Evolutionary conservation across 1,140 invertebrate genomes (phyloP).

Genomic region (Hestina assimilis): DNA sequence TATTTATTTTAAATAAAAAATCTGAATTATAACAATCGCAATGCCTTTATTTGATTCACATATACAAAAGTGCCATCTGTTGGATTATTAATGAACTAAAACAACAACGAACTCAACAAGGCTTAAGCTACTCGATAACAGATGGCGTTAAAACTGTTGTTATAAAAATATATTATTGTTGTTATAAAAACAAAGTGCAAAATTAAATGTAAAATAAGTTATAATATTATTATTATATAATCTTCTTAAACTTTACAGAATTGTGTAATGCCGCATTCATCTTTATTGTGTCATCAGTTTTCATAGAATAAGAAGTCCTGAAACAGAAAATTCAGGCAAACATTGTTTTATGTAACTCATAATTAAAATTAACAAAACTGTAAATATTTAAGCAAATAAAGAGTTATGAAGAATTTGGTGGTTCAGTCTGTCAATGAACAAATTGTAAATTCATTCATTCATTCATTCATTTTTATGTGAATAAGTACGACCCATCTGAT

Average conservation of each 20-base stretch:
- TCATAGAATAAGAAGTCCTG: slow-evolving; percentile 32
- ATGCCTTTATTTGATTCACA: too few species aligned
- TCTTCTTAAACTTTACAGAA: neutral
- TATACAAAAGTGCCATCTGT: neutral
- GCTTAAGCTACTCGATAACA: neutral
- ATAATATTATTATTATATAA: neutral
- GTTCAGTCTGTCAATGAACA: too few species aligned
- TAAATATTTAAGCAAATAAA: too few species aligned
- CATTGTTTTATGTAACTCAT: too few species aligned
- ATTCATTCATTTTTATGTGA: too few species aligned
- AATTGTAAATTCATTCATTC: too few species aligned
- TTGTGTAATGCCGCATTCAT: neutral
- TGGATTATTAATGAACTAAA: neutral
- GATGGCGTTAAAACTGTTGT: slow-evolving; percentile 7
- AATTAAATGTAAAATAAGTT: neutral
- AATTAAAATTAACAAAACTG: too few species aligned
- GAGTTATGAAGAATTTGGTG: too few species aligned
- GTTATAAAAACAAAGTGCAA: neutral
- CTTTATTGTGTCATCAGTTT: slow-evolving; percentile 10
- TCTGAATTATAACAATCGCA: too few species aligned
- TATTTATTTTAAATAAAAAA: too few species aligned
- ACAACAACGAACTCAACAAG: neutral
- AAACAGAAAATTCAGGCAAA: slow-evolving; percentile 18
- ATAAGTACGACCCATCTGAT: too few species aligned
- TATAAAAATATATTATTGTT: neutral